phyloP scores from a whole-genome alignment of 2,113 vertebrate species.

The Osmerus eperlanus region DNA sequence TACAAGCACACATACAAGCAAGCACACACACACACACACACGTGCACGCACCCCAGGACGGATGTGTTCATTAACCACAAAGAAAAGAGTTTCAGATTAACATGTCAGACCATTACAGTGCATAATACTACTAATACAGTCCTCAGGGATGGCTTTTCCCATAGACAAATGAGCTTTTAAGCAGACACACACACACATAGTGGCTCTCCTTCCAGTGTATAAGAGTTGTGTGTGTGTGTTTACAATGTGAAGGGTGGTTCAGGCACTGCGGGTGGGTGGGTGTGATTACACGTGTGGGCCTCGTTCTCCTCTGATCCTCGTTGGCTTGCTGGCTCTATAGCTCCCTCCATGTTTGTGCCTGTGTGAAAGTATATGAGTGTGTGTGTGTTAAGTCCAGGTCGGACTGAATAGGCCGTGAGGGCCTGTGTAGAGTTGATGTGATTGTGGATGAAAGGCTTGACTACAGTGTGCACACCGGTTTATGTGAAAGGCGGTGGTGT shows the following conservation, averaged over 20 bases:
- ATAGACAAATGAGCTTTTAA: constrained; percentile 58
- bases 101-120: constrained; percentile 64
- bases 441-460: constrained; percentile 14
- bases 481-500: background rate
- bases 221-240: too few relatives aligned
- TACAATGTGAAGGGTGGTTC: too few relatives aligned
- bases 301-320: background rate
- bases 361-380: constrained; percentile 29
- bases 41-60: constrained; percentile 34
- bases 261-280: too few relatives aligned
- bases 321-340: background rate
- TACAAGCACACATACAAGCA: constrained; percentile 18
- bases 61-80: constrained; percentile 68
- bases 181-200: constrained; percentile 10
- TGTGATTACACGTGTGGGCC: too few relatives aligned
- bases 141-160: constrained; percentile 53
- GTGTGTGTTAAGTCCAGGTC: background rate
- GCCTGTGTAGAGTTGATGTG: constrained; percentile 11
- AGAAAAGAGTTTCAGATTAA: constrained; percentile 67
- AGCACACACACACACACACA: background rate
- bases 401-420: constrained; percentile 6
- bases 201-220: constrained; percentile 5
- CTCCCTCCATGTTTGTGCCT: background rate
- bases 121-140: constrained; percentile 62
- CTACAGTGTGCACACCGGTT: background rate